Evolutionary conservation across 2,888 invertebrate species (phyloP), one percentile per base, ranked within the genome.

Genomic region (Diadromus collaris): DNA sequence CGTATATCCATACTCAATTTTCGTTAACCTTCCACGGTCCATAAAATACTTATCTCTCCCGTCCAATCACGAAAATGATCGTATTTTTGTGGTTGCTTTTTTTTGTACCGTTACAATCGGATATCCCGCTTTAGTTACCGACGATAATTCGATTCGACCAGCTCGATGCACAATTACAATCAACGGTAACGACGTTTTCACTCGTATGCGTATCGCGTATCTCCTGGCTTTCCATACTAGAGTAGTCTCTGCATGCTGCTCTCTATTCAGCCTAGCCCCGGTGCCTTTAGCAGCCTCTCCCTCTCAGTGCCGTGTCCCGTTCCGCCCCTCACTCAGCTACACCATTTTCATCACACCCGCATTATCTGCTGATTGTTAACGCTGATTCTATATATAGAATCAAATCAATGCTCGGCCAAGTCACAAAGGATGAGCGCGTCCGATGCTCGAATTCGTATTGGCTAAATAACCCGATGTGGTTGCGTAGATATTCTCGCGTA

Each of bases 151-250:
- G 74, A 80, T 80, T 77, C 69, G 75, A 67, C 58, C 67, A 44
- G 85, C 80, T 82, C 87, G 87, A 88, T 74, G 85, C 83, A 82
- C 86, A 87, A 88, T 89, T 89, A 87, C 86, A 89, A 88, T 89
- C 87, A 89, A 80, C 84, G 76, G 85, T 87, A 88, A 89, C 85
- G 83, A 84, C 86, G 83, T 85, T 87, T 85, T 83, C 82, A 81
- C 79, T 79, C 71, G 75, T 73, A 79, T 72, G 64, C 64, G 78
- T 46, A 27, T 60, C 54, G 69, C 65, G 77, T 71, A 82, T 80
- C 78, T 58, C 48, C 61, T 68, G 74, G 79, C 68, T 69, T 60
- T 79, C 69, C 72, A 63, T 71, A 72, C 69, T 60, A 68, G 32
- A 63, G 67, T 63, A 48, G 61, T 63, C 63, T 68, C 32, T 61